Evolutionary conservation across 2,797 vertebrate species (phyloP).

Genomic region (Oreochromis mossambicus): DNA sequence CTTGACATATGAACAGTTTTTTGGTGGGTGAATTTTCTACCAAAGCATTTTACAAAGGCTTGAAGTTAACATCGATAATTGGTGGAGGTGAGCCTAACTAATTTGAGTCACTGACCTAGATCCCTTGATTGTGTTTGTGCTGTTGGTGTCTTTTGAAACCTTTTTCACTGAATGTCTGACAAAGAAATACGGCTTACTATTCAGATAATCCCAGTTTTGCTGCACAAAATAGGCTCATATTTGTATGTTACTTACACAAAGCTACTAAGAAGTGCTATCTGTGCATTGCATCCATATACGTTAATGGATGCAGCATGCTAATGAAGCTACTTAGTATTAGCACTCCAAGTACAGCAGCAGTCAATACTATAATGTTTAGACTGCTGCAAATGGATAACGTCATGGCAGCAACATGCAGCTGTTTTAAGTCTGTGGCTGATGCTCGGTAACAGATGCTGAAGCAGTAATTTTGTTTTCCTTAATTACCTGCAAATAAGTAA

Average conservation of each 20-base stretch:
- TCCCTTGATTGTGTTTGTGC: not conserved
- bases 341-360: not conserved
- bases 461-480: not conserved
- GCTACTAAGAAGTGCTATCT: not conserved
- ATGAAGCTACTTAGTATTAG: not conserved
- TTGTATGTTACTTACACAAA: not conserved
- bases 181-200: fast-evolving
- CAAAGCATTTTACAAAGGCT: not conserved
- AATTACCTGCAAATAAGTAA: not conserved
- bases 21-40: not conserved
- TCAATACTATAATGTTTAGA: not conserved
- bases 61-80: not conserved
- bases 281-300: not conserved
- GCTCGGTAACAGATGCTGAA: not conserved
- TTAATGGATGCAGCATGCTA: not conserved
- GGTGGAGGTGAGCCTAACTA: not conserved
- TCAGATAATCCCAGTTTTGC: not conserved
- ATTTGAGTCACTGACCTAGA: not conserved
- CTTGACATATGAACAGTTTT: not conserved
- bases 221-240: not conserved
- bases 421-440: not conserved
- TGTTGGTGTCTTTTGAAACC: not conserved
- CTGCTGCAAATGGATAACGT: not conserved
- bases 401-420: not conserved
- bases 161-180: not conserved